These are phyloP conservation scores for Lutraria rhynchaena DNA, from an alignment of 1,140 invertebrate species.

Conservation along the genomic window DNA sequence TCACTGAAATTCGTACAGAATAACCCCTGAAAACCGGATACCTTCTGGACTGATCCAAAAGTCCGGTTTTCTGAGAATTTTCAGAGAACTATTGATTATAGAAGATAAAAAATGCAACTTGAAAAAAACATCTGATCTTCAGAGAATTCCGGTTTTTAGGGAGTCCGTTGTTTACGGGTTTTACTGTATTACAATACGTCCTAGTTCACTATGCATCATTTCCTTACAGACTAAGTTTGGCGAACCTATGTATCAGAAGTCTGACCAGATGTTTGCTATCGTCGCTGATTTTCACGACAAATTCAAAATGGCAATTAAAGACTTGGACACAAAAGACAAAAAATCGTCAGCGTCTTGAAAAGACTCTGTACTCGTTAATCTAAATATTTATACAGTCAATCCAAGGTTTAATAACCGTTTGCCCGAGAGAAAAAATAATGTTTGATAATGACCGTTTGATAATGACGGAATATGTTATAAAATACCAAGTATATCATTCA, in stretches of 20 bases:
- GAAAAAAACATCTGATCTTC: too few relatives aligned
- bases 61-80: too few relatives aligned
- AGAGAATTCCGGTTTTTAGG: too few relatives aligned
- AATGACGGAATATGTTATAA: background rate
- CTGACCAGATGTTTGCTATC: constrained; percentile 60
- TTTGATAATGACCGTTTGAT: background rate
- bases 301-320: constrained; percentile 58
- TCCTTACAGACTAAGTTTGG: constrained; percentile 57
- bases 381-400: background rate
- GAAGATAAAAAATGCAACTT: too few relatives aligned
- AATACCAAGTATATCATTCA: too few relatives aligned
- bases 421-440: background rate
- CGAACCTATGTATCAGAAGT: constrained; percentile 53
- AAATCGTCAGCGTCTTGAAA: constrained; percentile 19
- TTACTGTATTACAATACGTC: too few relatives aligned
- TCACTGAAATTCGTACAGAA: too few relatives aligned
- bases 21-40: too few relatives aligned
- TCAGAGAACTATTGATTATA: too few relatives aligned
- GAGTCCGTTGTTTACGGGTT: too few relatives aligned
- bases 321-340: constrained; percentile 38
- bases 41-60: too few relatives aligned
- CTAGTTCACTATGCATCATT: background rate
- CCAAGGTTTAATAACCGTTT: too few relatives aligned
- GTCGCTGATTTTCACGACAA: constrained; percentile 59
- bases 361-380: background rate